Conservation (phyloP, 2,113 vertebrate genomes). For the Macrotus californicus region DNA sequence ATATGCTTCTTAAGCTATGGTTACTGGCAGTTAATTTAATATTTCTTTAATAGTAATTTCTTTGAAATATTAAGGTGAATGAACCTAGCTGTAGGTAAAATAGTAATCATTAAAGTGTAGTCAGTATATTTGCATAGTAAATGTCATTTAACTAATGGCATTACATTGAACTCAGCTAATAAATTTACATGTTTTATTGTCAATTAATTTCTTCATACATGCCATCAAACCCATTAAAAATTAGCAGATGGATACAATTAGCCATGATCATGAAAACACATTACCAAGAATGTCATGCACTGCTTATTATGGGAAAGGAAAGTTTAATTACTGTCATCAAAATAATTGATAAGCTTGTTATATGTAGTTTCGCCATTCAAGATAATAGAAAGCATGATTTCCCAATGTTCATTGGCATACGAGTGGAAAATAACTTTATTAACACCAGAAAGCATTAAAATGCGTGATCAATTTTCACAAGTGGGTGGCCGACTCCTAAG, state of each 20-base stretch:
- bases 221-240: slow-evolving; percentile 74
- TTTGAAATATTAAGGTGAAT: neutral
- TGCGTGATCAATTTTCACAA: neutral
- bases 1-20: neutral
- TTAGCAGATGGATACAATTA: slow-evolving; percentile 66
- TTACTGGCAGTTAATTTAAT: neutral
- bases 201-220: slow-evolving; percentile 69
- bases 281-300: slow-evolving; percentile 44
- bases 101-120: neutral
- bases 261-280: slow-evolving; percentile 65
- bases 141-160: slow-evolving; percentile 66
- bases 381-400: slow-evolving; percentile 63
- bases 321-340: slow-evolving; percentile 71
- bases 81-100: neutral
- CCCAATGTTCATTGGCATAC: slow-evolving; percentile 47
- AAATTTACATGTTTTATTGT: slow-evolving; percentile 69
- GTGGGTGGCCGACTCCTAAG: neutral
- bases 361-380: slow-evolving; percentile 57
- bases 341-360: slow-evolving; percentile 68
- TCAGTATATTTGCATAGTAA: slow-evolving; percentile 55
- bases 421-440: neutral
- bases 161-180: slow-evolving; percentile 70
- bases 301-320: slow-evolving; percentile 72
- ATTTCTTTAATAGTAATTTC: neutral
- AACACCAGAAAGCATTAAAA: neutral